Conservation (phyloP, 2,888 invertebrate genomes). For the Eupithecia dodoneata region DNA sequence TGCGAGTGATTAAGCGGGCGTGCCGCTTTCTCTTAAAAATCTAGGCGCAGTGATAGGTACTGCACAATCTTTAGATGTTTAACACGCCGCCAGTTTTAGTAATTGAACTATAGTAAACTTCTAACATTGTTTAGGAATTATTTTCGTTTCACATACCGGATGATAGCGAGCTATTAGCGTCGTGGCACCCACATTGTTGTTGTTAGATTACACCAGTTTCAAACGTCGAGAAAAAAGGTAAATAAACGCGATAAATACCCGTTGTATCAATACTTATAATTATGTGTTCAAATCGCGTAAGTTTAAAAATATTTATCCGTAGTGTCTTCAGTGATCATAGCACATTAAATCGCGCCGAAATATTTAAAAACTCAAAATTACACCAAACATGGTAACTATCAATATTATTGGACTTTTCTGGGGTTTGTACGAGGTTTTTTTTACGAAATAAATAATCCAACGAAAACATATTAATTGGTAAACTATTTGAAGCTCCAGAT, state of each 20-base stretch:
- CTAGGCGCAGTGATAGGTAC: background rate
- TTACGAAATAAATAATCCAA: background rate
- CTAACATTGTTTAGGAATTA: slow-evolving; percentile 9
- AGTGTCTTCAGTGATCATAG: background rate
- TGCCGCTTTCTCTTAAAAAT: background rate
- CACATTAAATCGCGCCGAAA: background rate
- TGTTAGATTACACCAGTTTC: slow-evolving; percentile 18
- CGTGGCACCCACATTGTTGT: slow-evolving; percentile 17
- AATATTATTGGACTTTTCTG: background rate
- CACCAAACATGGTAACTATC: background rate
- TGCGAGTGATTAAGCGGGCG: no score
- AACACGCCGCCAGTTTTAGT: background rate
- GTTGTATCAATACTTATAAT: no score
- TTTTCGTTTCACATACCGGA: slow-evolving; percentile 4
- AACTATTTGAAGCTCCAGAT: no score
- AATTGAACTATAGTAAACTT: background rate
- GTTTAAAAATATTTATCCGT: no score
- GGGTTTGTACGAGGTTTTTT: background rate
- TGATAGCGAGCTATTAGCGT: slow-evolving; percentile 16
- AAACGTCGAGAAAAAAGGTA: no score
- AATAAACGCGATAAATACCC: no score
- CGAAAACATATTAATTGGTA: background rate
- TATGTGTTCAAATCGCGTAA: no score
- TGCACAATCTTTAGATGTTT: background rate
- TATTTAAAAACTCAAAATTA: background rate